A percentile compares a stretch with the other conserved stretches of the same genome.
Evolutionary conservation across 2,113 vertebrate species (phyloP).

Genomic region (Pionites leucogaster): DNA sequence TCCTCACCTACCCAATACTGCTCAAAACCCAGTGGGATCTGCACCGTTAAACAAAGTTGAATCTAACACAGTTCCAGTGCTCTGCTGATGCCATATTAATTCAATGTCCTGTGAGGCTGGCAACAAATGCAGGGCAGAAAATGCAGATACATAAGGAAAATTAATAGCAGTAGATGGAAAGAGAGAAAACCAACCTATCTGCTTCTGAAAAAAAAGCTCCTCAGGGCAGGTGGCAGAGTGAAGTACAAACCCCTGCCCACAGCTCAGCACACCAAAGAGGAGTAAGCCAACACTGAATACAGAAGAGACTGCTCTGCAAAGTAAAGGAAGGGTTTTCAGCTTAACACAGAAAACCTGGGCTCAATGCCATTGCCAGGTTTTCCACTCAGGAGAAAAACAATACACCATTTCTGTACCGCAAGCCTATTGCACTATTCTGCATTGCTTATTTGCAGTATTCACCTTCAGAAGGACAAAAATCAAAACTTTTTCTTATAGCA

Average conservation of each 20-base stretch:
- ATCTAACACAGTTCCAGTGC: not conserved
- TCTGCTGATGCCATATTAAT: not conserved
- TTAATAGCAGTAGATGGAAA: not conserved
- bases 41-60: conserved; percentile 19
- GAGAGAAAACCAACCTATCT: not conserved
- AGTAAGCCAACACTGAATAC: not conserved
- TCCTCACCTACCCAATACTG: not conserved
- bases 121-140: conserved; percentile 1
- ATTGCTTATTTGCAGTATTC: not conserved
- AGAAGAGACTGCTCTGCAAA: not conserved
- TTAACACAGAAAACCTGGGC: not conserved
- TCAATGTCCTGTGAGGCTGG: not conserved
- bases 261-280: not conserved
- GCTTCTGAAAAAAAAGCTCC: not conserved
- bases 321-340: not conserved
- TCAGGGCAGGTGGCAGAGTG: not conserved
- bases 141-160: not conserved
- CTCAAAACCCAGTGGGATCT: not conserved
- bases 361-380: not conserved
- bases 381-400: not conserved
- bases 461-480: not conserved
- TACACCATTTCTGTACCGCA: not conserved
- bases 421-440: not conserved
- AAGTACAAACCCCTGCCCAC: not conserved
- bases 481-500: not conserved